phyloP scores from a whole-genome alignment of 2,113 vertebrate species.

The Pontoporia blainvillei region DNA sequence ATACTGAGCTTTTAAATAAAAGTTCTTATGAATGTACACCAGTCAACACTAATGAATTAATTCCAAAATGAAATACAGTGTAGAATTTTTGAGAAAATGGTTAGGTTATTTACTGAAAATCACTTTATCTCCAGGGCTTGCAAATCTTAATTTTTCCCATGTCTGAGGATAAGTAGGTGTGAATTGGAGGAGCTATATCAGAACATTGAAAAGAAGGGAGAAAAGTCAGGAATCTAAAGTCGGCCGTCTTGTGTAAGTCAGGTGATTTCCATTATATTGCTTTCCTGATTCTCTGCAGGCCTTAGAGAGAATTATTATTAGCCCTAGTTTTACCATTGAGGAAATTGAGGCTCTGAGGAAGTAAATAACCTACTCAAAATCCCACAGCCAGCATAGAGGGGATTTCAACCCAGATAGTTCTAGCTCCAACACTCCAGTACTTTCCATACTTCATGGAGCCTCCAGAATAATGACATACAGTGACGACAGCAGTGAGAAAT shows the following conservation, averaged over 20 bases:
- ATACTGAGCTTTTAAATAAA: slow-evolving; percentile 6
- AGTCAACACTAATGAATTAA: background rate
- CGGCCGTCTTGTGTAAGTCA: background rate
- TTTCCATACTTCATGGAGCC: background rate
- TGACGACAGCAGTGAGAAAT: background rate
- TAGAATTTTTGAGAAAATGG: background rate
- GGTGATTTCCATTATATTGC: background rate
- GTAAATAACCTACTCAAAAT: background rate
- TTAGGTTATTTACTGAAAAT: background rate
- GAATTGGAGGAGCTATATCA: background rate
- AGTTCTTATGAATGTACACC: background rate
- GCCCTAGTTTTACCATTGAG: background rate
- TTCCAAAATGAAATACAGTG: background rate
- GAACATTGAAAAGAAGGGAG: background rate
- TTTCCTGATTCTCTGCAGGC: background rate
- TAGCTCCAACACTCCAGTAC: background rate
- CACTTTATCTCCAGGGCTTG: background rate
- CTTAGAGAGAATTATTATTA: background rate
- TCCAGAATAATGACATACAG: background rate
- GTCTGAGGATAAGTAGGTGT: background rate
- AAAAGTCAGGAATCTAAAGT: background rate
- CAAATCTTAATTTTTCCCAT: background rate
- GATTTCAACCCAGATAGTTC: background rate
- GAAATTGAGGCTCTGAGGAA: background rate
- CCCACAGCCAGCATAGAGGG: background rate